phyloP scores from a whole-genome alignment of 2,797 vertebrate genomes.

The Cephalopachus bancanus region DNA sequence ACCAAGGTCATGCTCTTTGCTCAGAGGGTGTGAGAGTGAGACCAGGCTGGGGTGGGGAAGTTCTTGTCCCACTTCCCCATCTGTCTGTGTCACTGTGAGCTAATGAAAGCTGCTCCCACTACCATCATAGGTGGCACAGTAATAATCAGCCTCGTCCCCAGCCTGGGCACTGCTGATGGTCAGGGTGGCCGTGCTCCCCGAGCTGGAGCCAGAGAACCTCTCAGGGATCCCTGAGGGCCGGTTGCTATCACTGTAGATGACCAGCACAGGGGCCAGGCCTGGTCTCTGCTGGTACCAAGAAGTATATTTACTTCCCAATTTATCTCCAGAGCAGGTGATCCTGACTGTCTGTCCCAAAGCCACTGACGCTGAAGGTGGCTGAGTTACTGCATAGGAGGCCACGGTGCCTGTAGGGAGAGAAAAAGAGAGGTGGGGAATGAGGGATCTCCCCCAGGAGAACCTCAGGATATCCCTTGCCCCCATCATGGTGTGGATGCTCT shows the following conservation, averaged over 20 bases:
- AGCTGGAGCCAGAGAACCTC: not conserved
- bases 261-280: not conserved
- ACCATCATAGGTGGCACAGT: not conserved
- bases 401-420: not conserved
- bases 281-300: not conserved
- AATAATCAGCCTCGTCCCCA: not conserved
- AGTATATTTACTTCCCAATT: not conserved
- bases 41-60: not conserved
- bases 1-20: too few relatives aligned
- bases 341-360: not conserved
- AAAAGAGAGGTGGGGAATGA: not conserved
- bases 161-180: not conserved
- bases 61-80: not conserved
- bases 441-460: not conserved
- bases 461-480: not conserved
- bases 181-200: not conserved
- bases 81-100: not conserved
- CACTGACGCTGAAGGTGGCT: not conserved
- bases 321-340: not conserved
- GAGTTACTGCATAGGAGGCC: not conserved
- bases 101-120: accelerated
- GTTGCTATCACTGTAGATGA: not conserved
- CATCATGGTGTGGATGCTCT: too few relatives aligned
- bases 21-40: not conserved
- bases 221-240: not conserved